Base-by-base conservation (phyloP, 2,888 invertebrate species). In the Uropetala carovei region DNA sequence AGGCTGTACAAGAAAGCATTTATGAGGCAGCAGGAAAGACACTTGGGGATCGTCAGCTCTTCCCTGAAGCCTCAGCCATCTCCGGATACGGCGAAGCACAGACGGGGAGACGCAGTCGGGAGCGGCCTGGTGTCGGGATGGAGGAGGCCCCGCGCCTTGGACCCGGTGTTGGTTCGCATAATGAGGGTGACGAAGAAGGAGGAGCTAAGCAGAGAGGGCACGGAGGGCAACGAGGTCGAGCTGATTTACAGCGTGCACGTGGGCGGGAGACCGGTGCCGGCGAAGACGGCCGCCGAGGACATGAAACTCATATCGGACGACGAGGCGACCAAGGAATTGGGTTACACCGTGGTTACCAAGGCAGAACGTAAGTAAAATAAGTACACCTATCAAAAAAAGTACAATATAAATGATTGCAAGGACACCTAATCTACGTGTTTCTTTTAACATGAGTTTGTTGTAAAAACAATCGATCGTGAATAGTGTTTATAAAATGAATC, bases 161-260 rank as follows among this genome's bases (percentile, higher is more conserved):
- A 89, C n/a, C 89, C 89, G 0, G 89, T 89, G 30, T 64, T 89
- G 43, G 89, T 89, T 30, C 22, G 89, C 0, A 89, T 89, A 11
- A 60, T 89, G 13, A 30, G 64, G 27, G 43, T 89, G 18, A 64
- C 43, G 43, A 89, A 64, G 68, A 89, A 27, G 64, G 89, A 64
- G 27, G 86, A 60, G 2, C 9, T 8, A 8, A 43, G 43, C 8
- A 13, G 13, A 8, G 60, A 30, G 60, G 14, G 9, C 1, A 22
- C 58, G 5, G 27, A 84, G 84, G 94, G 92, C 94, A 94, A 93
- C 93, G 93, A 82, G 94, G 94, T 92, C 94, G 94, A 94, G 92
- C 94, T 98, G 93, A 96, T 98, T 30, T 98, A 98, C 94, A 97
- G 98, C 64, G 98, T 98, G 13, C 95, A 97, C 93, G 97, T 98